phyloP scores from a whole-genome alignment of 2,797 vertebrate genomes.

The Psittacula derbiana region DNA sequence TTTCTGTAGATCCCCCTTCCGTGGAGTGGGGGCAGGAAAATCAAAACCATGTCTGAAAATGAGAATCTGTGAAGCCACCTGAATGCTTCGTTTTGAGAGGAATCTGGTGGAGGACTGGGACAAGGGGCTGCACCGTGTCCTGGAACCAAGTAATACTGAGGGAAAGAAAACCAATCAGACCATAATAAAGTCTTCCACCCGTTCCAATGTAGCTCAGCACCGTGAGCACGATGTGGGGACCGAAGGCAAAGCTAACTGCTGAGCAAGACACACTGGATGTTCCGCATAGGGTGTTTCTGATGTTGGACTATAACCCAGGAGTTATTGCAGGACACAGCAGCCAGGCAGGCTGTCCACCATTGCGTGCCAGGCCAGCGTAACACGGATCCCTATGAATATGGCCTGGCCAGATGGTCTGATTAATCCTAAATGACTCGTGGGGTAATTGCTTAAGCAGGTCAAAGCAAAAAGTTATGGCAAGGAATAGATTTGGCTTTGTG shows the following conservation, averaged over 20 bases:
- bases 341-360: neutral
- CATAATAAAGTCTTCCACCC: rapidly evolving
- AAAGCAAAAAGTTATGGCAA: neutral
- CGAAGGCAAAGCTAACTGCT: neutral
- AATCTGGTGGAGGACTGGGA: neutral
- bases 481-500: neutral
- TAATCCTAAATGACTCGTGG: neutral
- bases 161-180: neutral
- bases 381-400: rapidly evolving
- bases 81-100: neutral
- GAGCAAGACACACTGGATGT: neutral
- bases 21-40: neutral
- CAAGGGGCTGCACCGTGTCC: neutral
- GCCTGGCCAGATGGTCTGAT: neutral
- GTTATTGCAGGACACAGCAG: rapidly evolving
- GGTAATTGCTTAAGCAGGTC: neutral
- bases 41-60: neutral
- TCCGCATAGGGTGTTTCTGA: neutral
- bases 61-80: neutral
- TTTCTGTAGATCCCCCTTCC: neutral
- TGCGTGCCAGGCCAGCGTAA: neutral
- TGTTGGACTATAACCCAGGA: neutral
- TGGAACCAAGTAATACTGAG: neutral
- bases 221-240: neutral
- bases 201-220: neutral